Conservation (phyloP, 2,113 vertebrate genomes). For the Ammodytes marinus region DNA sequence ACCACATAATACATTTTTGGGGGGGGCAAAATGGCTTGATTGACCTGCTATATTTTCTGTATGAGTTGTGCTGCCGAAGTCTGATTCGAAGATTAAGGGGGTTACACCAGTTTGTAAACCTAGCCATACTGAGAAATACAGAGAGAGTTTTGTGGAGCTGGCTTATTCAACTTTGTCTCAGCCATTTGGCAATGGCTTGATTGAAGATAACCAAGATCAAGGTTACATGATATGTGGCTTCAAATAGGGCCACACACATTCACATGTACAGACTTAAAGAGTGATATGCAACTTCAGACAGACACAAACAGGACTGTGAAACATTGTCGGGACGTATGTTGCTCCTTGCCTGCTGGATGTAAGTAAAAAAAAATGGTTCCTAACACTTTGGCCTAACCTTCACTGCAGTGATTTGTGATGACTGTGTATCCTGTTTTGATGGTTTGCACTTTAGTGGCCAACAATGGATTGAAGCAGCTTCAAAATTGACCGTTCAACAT, state of each 20-base stretch:
- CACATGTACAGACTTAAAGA: no score
- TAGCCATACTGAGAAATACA: no score
- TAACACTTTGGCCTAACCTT: not conserved
- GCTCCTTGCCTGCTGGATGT: not conserved
- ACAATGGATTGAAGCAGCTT: not conserved
- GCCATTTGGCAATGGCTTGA: not conserved
- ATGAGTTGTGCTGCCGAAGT: not conserved
- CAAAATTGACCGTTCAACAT: not conserved
- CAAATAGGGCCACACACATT: no score
- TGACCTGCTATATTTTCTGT: not conserved
- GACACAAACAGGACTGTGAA: not conserved
- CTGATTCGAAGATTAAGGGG: constrained; percentile 12
- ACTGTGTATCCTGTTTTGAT: not conserved
- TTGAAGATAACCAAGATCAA: constrained; percentile 14
- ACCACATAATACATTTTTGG: not conserved
- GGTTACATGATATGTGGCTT: no score
- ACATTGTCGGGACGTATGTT: no score
- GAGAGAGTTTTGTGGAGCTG: no score
- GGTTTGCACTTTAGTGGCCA: not conserved
- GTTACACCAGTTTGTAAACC: no score
- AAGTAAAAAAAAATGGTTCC: not conserved
- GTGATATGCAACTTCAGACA: not conserved
- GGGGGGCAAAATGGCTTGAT: not conserved
- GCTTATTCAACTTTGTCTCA: no score
- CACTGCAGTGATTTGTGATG: not conserved